Evolutionary conservation across 1,140 invertebrate species (phyloP), one percentile per base, ranked within the genome.

Genomic region (Gonioctena quinquepunctata): DNA sequence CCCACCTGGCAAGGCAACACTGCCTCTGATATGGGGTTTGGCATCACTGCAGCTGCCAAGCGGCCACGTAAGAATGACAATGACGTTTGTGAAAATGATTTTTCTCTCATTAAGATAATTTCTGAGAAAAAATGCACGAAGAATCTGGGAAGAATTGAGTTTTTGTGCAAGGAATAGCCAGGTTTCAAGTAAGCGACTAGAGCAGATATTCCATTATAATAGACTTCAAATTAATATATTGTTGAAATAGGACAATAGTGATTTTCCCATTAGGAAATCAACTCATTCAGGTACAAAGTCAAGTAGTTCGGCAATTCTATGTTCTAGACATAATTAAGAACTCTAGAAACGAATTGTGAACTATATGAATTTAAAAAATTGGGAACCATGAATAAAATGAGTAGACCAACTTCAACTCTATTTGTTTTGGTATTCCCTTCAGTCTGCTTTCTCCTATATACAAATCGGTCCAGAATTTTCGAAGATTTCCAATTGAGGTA

Each of bases 1-100:
- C n/a, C n/a, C n/a, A n/a, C n/a, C n/a, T n/a, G n/a, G n/a, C n/a
- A n/a, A n/a, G n/a, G n/a, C n/a, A n/a, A n/a, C n/a, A n/a, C n/a
- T n/a, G n/a, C n/a, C n/a, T n/a, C n/a, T n/a, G n/a, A n/a, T n/a
- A n/a, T n/a, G n/a, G n/a, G n/a, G n/a, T n/a, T 48, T 62, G 60
- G 60, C 60, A 19, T 18, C 26, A 33, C 26, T 62, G 60, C 42
- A 42, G 33, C n/a, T n/a, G n/a, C n/a, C n/a, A n/a, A 42, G 2
- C 16, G 27, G 74, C 71, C 71, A 76, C 71, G 69, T 73, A 73
- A 69, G 68, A 71, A 71, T 73, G 70, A 76, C 74, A 70, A 71
- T 70, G 68, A 73, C 67, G 63, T 66, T 66, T 66, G 50, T 2
- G 19, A 62, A 59, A 72, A 65, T 69, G 60, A 66, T 56, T 23